Evolutionary conservation across 2,888 invertebrate species (phyloP), one percentile per base, ranked within the genome.

Genomic region (Hedya salicella): DNA sequence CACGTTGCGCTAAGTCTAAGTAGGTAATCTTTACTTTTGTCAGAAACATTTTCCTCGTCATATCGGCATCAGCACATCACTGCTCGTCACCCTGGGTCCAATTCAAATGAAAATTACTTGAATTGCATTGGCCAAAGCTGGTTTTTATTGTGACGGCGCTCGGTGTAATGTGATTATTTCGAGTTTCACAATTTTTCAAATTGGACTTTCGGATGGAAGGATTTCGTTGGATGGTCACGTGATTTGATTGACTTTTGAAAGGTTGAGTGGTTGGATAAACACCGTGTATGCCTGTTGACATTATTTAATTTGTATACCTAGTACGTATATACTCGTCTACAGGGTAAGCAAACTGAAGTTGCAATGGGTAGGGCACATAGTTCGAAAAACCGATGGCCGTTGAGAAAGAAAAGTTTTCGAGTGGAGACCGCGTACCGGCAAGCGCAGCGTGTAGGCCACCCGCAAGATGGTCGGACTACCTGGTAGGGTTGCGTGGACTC

Each of bases 31-130:
- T n/a, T n/a, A n/a, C n/a, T n/a, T n/a, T n/a, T n/a, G n/a, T n/a
- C n/a, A n/a, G n/a, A n/a, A n/a, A n/a, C n/a, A 56, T 16, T 32
- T 46, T 4, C n/a, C 16, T n/a, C 13, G 32, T 2, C 17, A 13
- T 48, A 56, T 62, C 13, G 39, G 40, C 40, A 49, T 21, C 30
- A 30, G 13, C 42, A 21, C 42, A 64, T 42, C 56, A 40, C 17
- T 49, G 40, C 17, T 19, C 5, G 49, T 13, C 61, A 44, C 75
- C 71, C 74, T 74, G 75, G 74, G 70, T 79, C 74, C 80, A 78
- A 84, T 83, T 83, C 76, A 80, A 75, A 80, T 85, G 74, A 76
- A 81, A 79, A 82, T 84, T 85, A 84, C 89, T 88, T 85, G 80
- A 83, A 86, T 87, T 80, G 85, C 76, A 77, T 76, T 79, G 79